Base-by-base conservation (phyloP, 1,140 invertebrate genomes). In the Coptotermes formosanus region DNA sequence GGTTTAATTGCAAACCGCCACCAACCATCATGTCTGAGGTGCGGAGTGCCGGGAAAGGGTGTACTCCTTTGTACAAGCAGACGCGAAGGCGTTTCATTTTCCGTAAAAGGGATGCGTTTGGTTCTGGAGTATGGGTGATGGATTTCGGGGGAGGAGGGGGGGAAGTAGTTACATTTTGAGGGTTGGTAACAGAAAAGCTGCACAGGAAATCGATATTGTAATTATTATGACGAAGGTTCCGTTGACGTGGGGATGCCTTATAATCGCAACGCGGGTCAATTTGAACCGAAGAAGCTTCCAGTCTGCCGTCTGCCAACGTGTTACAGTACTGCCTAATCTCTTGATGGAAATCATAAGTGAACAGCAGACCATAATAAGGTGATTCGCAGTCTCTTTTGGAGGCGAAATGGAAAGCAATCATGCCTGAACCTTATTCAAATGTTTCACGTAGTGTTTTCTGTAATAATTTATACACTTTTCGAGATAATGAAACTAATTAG, bases 1-100 rank as follows among this genome's bases (percentile, higher is more conserved):
- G 25, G 64, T 75, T 75, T 75, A n/a, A 75, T 75, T 75, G 64
- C 64, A 75, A 75, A 30, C 64, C 25, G n/a, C 64, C 64, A 75
- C 64, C 64, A 75, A 75, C 64, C 64, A 75, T 75, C 64, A n/a
- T n/a, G n/a, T 9, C 64, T 30, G 64, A n/a, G 8, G 64, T 30
- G n/a, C 64, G 64, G 25, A 69, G 64, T 4, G 25, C 3, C 23
- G 3, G 64, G 64, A 25, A 25, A n/a, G 64, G 64, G 64, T 75
- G 25, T 75, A 75, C 3, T 25, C 25, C 64, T 75, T 75, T 75
- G 64, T 75, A 7, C 4, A 75, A 75, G 64, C 64, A 75, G 19
- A 64, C 3, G 59, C 21, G 6, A 75, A 75, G 64, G 64, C 64
- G 64, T 30, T 25, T 16, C n/a, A 75, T 75, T 75, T 75, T 25